phyloP scores from a whole-genome alignment of 2,113 vertebrate genomes.

The Ailuropoda melanoleuca region DNA sequence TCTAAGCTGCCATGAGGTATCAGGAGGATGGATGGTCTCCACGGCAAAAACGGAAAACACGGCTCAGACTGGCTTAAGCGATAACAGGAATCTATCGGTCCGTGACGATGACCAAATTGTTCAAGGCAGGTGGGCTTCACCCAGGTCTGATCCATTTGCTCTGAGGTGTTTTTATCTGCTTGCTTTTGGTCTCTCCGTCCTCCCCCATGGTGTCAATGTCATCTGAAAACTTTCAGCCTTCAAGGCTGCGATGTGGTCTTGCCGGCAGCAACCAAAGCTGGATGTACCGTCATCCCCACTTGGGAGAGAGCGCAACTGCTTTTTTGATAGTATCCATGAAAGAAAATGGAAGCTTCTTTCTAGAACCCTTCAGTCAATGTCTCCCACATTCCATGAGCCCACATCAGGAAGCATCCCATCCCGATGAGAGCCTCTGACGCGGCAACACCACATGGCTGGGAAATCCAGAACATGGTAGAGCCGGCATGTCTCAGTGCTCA shows the following conservation, averaged over 20 bases:
- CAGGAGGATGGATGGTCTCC: neutral
- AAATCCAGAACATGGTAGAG: neutral
- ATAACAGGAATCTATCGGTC: neutral
- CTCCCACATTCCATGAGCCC: neutral
- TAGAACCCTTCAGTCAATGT: neutral
- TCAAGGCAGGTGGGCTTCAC: neutral
- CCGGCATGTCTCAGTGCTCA: neutral
- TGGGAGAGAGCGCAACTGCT: neutral
- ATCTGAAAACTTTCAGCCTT: neutral
- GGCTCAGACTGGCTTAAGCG: neutral
- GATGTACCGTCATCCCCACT: neutral
- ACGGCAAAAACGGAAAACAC: neutral
- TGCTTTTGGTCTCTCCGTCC: neutral
- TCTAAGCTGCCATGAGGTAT: neutral
- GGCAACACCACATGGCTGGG: neutral
- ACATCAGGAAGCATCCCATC: neutral
- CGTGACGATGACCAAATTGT: neutral
- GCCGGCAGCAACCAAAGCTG: slow-evolving; percentile 20
- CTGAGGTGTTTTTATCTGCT: neutral
- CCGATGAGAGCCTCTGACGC: neutral
- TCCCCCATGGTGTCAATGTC: neutral
- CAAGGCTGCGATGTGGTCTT: neutral
- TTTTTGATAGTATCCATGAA: neutral
- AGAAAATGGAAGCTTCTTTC: slow-evolving; percentile 5
- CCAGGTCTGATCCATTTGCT: neutral